phyloP scores from a whole-genome alignment of 2,797 vertebrate genomes.

The Fratercula arctica region DNA sequence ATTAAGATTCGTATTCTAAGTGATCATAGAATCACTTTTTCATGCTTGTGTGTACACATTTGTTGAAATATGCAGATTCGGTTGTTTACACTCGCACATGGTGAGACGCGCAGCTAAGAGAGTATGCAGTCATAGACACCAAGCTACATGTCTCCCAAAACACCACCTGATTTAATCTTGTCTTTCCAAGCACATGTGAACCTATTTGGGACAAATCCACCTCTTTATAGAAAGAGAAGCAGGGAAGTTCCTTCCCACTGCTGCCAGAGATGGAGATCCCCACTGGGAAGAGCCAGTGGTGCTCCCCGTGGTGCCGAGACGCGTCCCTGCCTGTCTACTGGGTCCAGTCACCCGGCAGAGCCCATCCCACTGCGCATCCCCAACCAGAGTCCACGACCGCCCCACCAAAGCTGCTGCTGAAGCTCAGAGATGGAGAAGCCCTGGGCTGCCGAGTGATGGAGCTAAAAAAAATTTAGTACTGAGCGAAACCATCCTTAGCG shows the following conservation, averaged over 20 bases:
- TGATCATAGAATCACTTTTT: background rate
- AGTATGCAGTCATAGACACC: background rate
- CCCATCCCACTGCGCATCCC: fast-evolving
- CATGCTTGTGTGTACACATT: background rate
- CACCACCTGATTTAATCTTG: background rate
- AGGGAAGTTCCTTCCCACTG: background rate
- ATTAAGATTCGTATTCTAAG: background rate
- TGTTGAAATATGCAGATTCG: background rate
- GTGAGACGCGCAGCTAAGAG: background rate
- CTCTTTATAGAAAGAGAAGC: background rate
- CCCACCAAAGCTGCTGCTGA: background rate
- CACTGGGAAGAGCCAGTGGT: background rate
- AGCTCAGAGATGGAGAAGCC: background rate
- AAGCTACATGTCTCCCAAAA: background rate
- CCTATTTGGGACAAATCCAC: background rate
- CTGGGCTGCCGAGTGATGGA: background rate
- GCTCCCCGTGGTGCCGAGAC: fast-evolving
- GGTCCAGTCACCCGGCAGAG: fast-evolving
- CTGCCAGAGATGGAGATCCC: too few species aligned
- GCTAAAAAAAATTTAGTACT: background rate
- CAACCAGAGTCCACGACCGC: fast-evolving
- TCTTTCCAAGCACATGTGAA: background rate
- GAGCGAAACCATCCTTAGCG: fast-evolving
- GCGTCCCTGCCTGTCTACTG: background rate
- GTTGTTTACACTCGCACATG: background rate